phyloP scores from a whole-genome alignment of 2,113 vertebrate species.

The Triplophysa dalaica region DNA sequence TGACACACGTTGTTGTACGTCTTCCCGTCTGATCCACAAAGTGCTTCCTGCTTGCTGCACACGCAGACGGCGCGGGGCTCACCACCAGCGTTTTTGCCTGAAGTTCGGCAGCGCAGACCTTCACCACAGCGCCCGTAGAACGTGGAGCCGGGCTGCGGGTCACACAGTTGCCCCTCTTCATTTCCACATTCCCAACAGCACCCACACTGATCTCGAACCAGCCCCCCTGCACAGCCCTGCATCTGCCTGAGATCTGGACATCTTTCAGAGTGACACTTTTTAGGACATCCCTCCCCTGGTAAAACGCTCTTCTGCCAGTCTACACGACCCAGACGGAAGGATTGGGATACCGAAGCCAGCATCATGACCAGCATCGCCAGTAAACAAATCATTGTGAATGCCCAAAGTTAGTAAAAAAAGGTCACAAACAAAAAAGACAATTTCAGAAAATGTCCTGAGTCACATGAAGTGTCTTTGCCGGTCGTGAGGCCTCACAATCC shows the following conservation, averaged over 20 bases:
- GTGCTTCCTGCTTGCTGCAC: constrained; percentile 54
- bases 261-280: constrained; percentile 52
- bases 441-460: constrained; percentile 6
- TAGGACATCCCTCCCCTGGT: constrained; percentile 38
- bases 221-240: constrained; percentile 54
- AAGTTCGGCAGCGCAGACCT: constrained; percentile 53
- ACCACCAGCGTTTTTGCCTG: constrained; percentile 31
- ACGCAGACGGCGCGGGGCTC: constrained; percentile 54
- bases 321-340: constrained; percentile 37
- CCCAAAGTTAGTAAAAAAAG: neutral
- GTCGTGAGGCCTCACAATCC: constrained; percentile 29
- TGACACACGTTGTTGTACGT: constrained; percentile 63
- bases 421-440: neutral
- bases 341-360: constrained; percentile 36
- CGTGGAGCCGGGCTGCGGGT: constrained; percentile 44
- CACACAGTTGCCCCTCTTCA: constrained; percentile 62
- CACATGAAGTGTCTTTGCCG: constrained; percentile 43
- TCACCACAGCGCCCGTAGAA: constrained; percentile 60
- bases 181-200: constrained; percentile 68
- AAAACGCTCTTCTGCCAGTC: constrained; percentile 49
- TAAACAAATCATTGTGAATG: constrained; percentile 7
- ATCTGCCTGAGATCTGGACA: constrained; percentile 51
- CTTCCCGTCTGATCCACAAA: constrained; percentile 61
- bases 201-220: constrained; percentile 55
- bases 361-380: constrained; percentile 12